Evolutionary conservation across 2,888 invertebrate species (phyloP), one percentile per base, ranked within the genome.

Genomic region (Auanema sp.): DNA sequence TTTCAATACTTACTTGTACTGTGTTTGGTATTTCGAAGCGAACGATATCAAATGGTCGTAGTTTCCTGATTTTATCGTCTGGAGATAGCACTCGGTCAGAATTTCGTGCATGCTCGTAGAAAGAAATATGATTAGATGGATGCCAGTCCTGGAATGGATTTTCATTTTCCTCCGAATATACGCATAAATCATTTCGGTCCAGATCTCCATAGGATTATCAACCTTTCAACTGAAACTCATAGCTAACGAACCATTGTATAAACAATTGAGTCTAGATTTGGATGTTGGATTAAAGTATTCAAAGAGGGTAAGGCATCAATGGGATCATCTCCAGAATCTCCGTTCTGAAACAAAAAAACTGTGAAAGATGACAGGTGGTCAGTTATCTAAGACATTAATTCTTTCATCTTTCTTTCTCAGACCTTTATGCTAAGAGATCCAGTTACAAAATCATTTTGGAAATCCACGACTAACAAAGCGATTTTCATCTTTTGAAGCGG

Each of bases 381-480:
- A 55, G 40, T 41, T 55, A n/a, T 42, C 16, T 42, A 44, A 47
- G 10, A 25, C 11, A 14, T 21, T 12, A 16, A 4, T 57, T 57
- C 4, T n/a, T 56, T 33, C 33, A 33, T 33, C 33, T 33, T 33
- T 33, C 33, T 8, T 33, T 33, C 33, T 33, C 33, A 33, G 33
- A 77, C 80, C 67, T 91, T 91, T 83, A 97, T 91, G 85, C 93
- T 91, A 79, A 97, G 88, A 8, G 93, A 91, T 50, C 96, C 96
- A 60, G 90, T 90, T 84, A 97, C 93, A 86, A 97, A 97, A 87
- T 97, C 96, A 86, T 97, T 96, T 87, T 97, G 96, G 33, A 96
- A 94, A 85, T 97, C 96, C 69, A 97, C 92, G 66, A 96, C 89
- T 70, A 97, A 87, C 84, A 97, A 90, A 24, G 91, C 94, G 18